Conservation (phyloP, 2,113 vertebrate genomes). For the Corythaeola cristata region DNA sequence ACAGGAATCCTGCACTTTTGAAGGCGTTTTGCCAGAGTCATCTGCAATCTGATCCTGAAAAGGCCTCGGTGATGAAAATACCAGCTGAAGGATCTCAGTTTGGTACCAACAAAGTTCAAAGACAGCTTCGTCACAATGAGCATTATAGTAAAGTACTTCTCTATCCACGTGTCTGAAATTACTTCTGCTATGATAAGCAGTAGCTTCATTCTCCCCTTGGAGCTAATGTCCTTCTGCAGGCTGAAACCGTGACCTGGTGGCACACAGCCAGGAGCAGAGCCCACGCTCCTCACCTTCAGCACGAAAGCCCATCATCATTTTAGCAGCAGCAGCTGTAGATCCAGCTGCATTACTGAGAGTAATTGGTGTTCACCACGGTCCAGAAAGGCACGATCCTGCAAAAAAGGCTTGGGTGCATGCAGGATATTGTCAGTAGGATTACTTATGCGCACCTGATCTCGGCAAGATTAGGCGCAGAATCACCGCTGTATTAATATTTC, state of each 20-base stretch:
- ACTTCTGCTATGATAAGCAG: not conserved
- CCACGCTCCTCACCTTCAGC: not conserved
- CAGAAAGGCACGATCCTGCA: not conserved
- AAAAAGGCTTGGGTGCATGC: not conserved
- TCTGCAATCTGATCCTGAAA: not conserved
- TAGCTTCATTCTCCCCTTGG: not conserved
- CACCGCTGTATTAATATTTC: conserved; percentile 22
- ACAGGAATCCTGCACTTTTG: not conserved
- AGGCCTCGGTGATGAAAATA: not conserved
- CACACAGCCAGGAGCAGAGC: not conserved
- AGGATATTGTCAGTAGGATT: not conserved
- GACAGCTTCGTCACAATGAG: not conserved
- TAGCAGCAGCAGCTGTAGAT: not conserved
- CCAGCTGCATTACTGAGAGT: not conserved
- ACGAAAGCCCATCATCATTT: not conserved
- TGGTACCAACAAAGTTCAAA: not conserved
- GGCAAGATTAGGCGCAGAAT: not conserved
- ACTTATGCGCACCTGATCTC: not conserved
- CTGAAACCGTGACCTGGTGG: not conserved
- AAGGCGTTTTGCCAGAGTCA: not conserved
- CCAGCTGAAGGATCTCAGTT: not conserved
- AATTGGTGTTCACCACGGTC: not conserved
- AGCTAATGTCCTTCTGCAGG: not conserved
- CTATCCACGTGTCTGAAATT: not conserved
- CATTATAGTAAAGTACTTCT: not conserved